Base-by-base conservation (phyloP, 2,888 invertebrate species). In the Petrolisthes manimaculis region DNA sequence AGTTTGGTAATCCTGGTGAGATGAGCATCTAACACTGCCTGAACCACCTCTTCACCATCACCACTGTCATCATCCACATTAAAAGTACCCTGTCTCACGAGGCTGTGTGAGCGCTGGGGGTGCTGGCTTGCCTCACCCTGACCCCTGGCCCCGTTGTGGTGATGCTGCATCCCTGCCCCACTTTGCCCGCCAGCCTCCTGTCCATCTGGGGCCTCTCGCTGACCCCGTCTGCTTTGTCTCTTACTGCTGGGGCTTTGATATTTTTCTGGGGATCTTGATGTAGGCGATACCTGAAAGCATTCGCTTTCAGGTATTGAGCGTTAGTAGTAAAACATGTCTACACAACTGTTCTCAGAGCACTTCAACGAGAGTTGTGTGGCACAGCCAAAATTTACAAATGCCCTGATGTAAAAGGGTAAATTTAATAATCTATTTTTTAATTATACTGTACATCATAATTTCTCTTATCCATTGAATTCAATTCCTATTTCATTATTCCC, bases 1-100 rank as follows among this genome's bases (percentile, higher is more conserved):
- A 37, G 37, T 37, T 86, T 81, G 61, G 80, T 86, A 71, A 86
- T 71, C 81, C 88, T 88, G 54, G 88, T 71, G 61, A 84, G 77
- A 69, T 88, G 88, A 8, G 81, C 88, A 88, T 88, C 88, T 9
- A 88, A 55, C 3, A 84, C 81, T 54, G 88, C 88, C 56, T 88
- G 80, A 18, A 84, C 74, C n/a, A 75, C 74, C 18, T 54, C 69
- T 9, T 37, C 81, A 18, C 61, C 79, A 5, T 71, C 75, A 21
- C 18, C 55, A 12, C 80, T 81, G 56, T 88, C 74, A n/a, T 84
- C 84, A 75, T 84, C 69, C 21, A 88, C 84, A 77, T 88, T 88
- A 67, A 88, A 88, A n/a, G 88, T 88, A 18, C 88, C 88, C 75
- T 88, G 88, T 6, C 88, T 80, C 12, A 88, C 84, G 81, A 88